Base-by-base conservation (phyloP, 2,113 vertebrate species). In the Sceloporus undulatus region DNA sequence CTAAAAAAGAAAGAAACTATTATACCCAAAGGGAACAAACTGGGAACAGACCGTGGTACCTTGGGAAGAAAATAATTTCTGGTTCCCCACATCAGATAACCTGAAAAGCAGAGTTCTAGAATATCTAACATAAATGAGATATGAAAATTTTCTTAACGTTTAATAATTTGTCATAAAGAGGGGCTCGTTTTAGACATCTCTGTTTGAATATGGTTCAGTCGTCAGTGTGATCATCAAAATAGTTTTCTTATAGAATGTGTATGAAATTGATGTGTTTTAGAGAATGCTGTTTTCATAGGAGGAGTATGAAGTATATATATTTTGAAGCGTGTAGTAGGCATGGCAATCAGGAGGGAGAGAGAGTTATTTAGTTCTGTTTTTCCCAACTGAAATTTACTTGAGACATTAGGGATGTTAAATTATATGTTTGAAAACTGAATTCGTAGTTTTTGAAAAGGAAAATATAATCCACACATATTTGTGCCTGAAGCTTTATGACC, bases 361-460 rank as follows among this genome's bases (percentile, higher is more conserved):
- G 18, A 6, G 13, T 25, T 21, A 83, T 54, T 0, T 77, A 5
- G 3, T 19, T 74, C 74, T 68, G 79, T 4, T 21, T 85, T 71
- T 9, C 83, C 74, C 29, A 34, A 7, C 70, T 85, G 89, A 34
- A 48, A 80, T 78, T 18, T 25, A 75, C 42, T 84, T 87, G 25
- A 81, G 71, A 86, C 89, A 79, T 48, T 19, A 48, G 13, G 62
- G 23, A 23, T 75, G 40, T 85, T 71, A 82, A 65, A 70, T 56
- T 86, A 83, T 89, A 62, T 65, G 23, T 65, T 8, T 54, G 74
- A 81, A 42, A 84, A 21, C 42, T 85, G 52, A 62, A 85, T 68
- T 85, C 87, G 59, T 42, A 54, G 42, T 29, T 83, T 42, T 40
- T 52, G 34, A 77, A 66, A 77, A 40, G 42, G 14, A 82, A 38